Evolutionary conservation across 2,113 vertebrate species (phyloP).

Genomic region (Monopterus albus): DNA sequence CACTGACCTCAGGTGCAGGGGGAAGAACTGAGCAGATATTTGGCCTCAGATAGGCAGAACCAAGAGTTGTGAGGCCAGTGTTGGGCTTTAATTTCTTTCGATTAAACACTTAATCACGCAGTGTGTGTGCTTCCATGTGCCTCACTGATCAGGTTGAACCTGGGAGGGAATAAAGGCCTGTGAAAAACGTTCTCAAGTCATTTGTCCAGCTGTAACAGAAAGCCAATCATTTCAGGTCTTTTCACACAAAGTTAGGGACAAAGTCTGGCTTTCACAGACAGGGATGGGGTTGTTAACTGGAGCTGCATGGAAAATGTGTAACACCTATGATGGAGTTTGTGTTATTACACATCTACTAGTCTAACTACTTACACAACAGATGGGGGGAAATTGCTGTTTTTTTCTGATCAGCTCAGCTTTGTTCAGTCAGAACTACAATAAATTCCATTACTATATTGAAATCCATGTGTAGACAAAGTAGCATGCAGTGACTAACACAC

Average conservation of each 20-base stretch:
- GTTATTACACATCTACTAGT: neutral
- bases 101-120: constrained; percentile 44
- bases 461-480: neutral
- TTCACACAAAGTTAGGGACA: constrained; percentile 1
- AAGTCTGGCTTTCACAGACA: neutral
- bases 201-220: neutral
- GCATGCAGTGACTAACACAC: neutral
- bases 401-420: neutral
- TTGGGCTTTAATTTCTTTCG: constrained; percentile 23
- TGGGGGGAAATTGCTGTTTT: neutral
- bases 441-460: neutral
- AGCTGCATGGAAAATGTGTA: neutral
- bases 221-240: neutral
- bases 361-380: neutral
- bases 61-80: neutral
- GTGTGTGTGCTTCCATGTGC: constrained; percentile 22
- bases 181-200: constrained; percentile 2
- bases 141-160: constrained; percentile 24
- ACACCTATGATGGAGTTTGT: neutral
- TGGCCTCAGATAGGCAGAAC: neutral
- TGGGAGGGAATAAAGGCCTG: constrained; percentile 24
- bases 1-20: constrained; percentile 10
- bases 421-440: neutral
- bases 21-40: neutral
- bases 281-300: neutral